Percentiles rank a stretch among this genome's conserved stretches.
These are phyloP conservation scores for Oscheius myriophilus DNA, from an alignment of 2,888 invertebrate genomes.

Conservation along the genomic window DNA sequence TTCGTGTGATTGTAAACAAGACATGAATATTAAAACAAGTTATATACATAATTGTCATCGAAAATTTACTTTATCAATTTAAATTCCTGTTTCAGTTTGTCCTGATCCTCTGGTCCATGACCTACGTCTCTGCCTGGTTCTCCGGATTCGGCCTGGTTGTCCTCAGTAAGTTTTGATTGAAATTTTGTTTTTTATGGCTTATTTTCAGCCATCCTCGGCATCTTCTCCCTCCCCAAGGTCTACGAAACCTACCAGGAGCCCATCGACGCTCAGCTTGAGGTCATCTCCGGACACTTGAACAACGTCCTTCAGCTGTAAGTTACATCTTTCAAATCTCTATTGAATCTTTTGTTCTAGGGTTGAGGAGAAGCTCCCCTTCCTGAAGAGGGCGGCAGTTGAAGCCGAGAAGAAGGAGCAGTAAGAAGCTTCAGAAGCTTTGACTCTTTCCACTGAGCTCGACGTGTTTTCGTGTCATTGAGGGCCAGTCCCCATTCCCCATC, in stretches of 20 bases:
- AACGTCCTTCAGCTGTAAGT: constrained; percentile 62
- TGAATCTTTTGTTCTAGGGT: constrained; percentile 45
- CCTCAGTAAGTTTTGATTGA: constrained; percentile 79
- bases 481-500: constrained; percentile 21
- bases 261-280: constrained; percentile 64
- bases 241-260: constrained; percentile 70
- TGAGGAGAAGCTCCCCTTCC: constrained; percentile 67
- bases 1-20: no score
- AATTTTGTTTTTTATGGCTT: not conserved
- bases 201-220: constrained; percentile 59
- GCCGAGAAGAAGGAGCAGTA: constrained; percentile 62
- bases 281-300: constrained; percentile 64
- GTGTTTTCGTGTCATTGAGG: constrained; percentile 29
- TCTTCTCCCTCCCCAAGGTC: constrained; percentile 68
- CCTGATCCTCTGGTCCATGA: constrained; percentile 92
- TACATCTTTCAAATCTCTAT: not conserved
- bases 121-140: constrained; percentile 97
- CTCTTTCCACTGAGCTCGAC: constrained; percentile 1
- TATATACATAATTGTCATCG: no score
- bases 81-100: constrained; percentile 83
- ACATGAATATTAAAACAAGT: no score
- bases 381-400: constrained; percentile 57
- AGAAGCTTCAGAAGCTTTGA: constrained; percentile 8
- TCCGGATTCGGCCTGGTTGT: constrained; percentile 98
- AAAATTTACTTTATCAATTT: not conserved